A percentile compares a stretch with the other conserved stretches of the same genome.
Conservation (phyloP, 1,140 invertebrate genomes). For the Tribolium madens region DNA sequence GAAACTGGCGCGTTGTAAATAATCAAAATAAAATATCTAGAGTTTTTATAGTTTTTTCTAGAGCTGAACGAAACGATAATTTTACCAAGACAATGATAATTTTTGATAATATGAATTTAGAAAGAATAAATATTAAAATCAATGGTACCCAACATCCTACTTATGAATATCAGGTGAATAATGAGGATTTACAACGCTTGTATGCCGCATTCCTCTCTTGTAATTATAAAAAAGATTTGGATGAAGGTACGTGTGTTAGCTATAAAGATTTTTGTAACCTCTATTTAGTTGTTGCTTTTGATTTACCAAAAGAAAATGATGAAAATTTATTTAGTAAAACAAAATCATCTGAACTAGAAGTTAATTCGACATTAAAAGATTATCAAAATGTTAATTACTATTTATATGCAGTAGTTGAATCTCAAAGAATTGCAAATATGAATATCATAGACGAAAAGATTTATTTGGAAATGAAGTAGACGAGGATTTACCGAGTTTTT, state of each 20-base stretch:
- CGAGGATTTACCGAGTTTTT: too few relatives aligned
- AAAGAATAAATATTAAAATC: conserved; percentile 41
- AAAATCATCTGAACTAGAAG: conserved; percentile 45
- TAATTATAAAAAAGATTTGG: conserved; percentile 47
- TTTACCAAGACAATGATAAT: conserved; percentile 38
- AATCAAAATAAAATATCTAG: conserved; percentile 42
- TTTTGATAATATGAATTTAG: conserved; percentile 39
- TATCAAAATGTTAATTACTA: conserved; percentile 46
- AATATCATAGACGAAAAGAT: conserved; percentile 44
- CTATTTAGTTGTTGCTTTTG: conserved; percentile 41
- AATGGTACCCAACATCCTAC: conserved; percentile 24
- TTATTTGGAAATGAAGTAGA: conserved; percentile 41
- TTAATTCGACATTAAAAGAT: conserved; percentile 46
- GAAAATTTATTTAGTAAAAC: conserved; percentile 48
- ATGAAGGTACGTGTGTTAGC: conserved; percentile 45
- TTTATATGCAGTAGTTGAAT: conserved; percentile 40
- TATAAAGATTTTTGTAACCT: conserved; percentile 43
- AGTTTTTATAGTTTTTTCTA: conserved; percentile 35
- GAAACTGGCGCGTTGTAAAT: conserved; percentile 40
- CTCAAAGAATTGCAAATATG: conserved; percentile 44
- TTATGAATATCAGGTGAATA: conserved; percentile 25
- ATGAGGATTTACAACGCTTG: conserved; percentile 38
- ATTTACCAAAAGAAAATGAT: conserved; percentile 46
- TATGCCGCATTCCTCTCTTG: conserved; percentile 31
- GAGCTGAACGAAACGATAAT: conserved; percentile 39